Evolutionary conservation across 2,888 invertebrate genomes (phyloP).

Genomic region (Cacoxenus indagator): DNA sequence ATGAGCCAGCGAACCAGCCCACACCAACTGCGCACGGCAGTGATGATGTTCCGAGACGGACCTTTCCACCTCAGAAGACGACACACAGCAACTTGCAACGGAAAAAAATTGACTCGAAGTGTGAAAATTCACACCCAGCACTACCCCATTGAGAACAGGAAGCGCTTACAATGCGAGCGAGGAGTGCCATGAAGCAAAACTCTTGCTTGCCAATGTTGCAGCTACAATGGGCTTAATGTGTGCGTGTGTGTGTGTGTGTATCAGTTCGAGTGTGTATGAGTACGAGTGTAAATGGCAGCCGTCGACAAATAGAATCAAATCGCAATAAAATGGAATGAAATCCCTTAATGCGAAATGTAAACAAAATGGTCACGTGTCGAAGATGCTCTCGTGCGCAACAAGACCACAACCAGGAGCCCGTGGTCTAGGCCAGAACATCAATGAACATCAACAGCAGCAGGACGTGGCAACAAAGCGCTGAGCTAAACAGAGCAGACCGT

Average conservation of each 20-base stretch:
- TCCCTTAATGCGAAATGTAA: slow-evolving; percentile 66
- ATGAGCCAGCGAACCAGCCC: neutral
- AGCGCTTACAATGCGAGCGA: neutral
- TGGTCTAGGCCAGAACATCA: neutral
- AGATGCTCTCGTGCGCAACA: slow-evolving; percentile 25
- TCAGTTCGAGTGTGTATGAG: too few relatives aligned
- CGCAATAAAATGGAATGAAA: slow-evolving; percentile 59
- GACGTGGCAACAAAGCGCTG: neutral
- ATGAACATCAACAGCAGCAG: neutral
- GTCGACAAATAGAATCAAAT: slow-evolving; percentile 54
- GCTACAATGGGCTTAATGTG: slow-evolving; percentile 1
- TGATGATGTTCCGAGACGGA: neutral
- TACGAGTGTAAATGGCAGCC: slow-evolving; percentile 34
- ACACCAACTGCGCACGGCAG: neutral
- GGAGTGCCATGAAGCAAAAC: slow-evolving; percentile 40
- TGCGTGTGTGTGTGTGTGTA: slow-evolving; percentile 40
- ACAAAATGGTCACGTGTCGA: slow-evolving; percentile 66
- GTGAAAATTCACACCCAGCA: slow-evolving; percentile 67
- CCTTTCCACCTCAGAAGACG: neutral
- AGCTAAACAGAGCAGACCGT: too few relatives aligned
- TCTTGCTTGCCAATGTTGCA: slow-evolving; percentile 23
- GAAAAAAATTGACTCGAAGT: slow-evolving; percentile 45
- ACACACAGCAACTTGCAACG: neutral
- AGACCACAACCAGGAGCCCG: neutral
- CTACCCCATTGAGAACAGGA: neutral